phyloP scores from a whole-genome alignment of 2,888 invertebrate genomes.

The Eristalis intricaria region DNA sequence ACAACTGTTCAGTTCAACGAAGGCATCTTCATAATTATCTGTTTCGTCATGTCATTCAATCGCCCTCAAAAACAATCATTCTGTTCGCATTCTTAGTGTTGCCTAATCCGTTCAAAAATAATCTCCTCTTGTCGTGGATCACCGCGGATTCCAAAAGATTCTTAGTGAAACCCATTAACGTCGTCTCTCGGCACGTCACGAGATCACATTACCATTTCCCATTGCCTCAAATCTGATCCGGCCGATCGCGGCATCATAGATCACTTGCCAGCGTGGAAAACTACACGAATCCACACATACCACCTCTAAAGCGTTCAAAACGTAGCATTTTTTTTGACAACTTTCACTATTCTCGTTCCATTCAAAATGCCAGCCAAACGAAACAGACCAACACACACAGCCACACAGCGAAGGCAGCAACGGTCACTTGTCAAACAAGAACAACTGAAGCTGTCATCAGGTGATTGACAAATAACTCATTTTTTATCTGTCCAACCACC shows the following conservation, averaged over 20 bases:
- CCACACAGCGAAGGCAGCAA: not conserved
- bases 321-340: not conserved
- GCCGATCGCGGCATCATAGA: not conserved
- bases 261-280: not conserved
- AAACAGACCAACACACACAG: not conserved
- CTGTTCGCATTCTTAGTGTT: not conserved
- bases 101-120: not conserved
- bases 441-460: conserved; percentile 39
- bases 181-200: not conserved
- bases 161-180: not conserved
- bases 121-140: not conserved
- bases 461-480: conserved; percentile 56
- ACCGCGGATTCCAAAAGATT: not conserved
- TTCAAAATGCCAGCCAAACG: conserved; percentile 50
- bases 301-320: not conserved
- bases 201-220: not conserved
- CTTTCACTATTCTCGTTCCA: not conserved
- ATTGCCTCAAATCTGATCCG: not conserved
- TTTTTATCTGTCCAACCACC: conserved; percentile 34
- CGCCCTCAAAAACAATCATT: not conserved
- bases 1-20: no score
- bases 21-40: no score
- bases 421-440: conserved; percentile 5
- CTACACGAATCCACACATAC: not conserved
- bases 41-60: not conserved